Evolutionary conservation across 2,113 vertebrate species (phyloP).

Genomic region (Brachionichthys hirsutus): DNA sequence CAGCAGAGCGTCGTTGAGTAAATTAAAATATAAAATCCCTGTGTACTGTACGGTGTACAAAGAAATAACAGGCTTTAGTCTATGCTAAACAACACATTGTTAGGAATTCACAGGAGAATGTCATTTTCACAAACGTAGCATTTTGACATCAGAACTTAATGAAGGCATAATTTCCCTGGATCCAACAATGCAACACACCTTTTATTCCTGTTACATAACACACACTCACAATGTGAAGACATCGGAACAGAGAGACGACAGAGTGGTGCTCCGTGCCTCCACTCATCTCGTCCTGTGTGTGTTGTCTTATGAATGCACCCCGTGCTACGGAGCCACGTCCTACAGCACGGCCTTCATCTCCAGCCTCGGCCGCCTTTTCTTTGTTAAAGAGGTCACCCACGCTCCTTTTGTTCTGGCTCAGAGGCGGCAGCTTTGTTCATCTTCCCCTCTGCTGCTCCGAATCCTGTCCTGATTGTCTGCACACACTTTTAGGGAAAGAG

Average conservation of each 20-base stretch:
- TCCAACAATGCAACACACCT: background rate
- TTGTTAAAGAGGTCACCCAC: slow-evolving; percentile 30
- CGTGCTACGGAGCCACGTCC: slow-evolving; percentile 52
- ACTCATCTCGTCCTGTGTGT: slow-evolving; percentile 52
- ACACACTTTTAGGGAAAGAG: slow-evolving; percentile 15
- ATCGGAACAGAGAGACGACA: slow-evolving; percentile 8
- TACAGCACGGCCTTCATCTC: slow-evolving; percentile 34
- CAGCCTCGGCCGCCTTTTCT: slow-evolving; percentile 19
- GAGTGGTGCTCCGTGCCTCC: background rate
- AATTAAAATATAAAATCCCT: no score
- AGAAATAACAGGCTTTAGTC: no score
- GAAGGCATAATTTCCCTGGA: background rate
- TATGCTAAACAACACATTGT: no score
- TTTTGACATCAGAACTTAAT: slow-evolving; percentile 10
- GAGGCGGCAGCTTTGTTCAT: slow-evolving; percentile 9
- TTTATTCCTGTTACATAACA: slow-evolving; percentile 17
- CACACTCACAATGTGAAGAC: slow-evolving; percentile 20
- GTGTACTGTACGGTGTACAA: no score
- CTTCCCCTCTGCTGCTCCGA: slow-evolving; percentile 6
- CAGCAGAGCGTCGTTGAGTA: no score
- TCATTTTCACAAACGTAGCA: slow-evolving; percentile 13
- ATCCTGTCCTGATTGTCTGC: slow-evolving; percentile 34
- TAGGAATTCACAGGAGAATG: background rate
- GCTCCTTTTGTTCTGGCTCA: slow-evolving; percentile 23
- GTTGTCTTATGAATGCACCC: slow-evolving; percentile 68